phyloP scores from a whole-genome alignment of 2,888 invertebrate genomes.

The Monoplex corrugatus region DNA sequence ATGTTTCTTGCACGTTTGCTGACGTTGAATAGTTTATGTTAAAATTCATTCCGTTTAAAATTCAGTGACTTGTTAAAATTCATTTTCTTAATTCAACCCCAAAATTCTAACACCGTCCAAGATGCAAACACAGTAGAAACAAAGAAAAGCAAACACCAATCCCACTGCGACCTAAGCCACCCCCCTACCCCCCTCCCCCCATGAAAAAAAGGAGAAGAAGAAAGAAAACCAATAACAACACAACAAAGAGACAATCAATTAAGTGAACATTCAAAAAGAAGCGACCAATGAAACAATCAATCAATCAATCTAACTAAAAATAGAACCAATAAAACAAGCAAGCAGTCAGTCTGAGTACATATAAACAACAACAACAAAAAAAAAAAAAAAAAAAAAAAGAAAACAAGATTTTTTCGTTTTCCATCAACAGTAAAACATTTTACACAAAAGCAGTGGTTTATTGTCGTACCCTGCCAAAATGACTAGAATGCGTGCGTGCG shows the following conservation, averaged over 20 bases:
- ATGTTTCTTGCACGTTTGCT: too few species aligned
- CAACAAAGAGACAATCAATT: too few species aligned
- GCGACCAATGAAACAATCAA: too few species aligned
- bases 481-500: constrained; percentile 25
- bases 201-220: too few species aligned
- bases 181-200: not conserved
- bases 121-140: not conserved
- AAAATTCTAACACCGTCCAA: not conserved
- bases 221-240: too few species aligned
- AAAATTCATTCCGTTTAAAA: not conserved
- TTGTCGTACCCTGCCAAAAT: constrained; percentile 35
- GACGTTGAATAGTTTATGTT: too few species aligned
- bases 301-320: too few species aligned
- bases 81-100: not conserved
- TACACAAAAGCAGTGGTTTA: not conserved
- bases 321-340: too few species aligned
- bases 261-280: too few species aligned
- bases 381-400: not conserved
- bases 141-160: not conserved
- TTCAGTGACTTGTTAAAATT: not conserved
- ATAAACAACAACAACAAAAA: not conserved
- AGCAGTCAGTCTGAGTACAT: too few species aligned
- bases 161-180: too few species aligned
- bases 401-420: not conserved
- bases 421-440: not conserved